These are phyloP conservation scores for Perodicticus potto DNA, from an alignment of 2,797 vertebrate species.

Conservation along the genomic window DNA sequence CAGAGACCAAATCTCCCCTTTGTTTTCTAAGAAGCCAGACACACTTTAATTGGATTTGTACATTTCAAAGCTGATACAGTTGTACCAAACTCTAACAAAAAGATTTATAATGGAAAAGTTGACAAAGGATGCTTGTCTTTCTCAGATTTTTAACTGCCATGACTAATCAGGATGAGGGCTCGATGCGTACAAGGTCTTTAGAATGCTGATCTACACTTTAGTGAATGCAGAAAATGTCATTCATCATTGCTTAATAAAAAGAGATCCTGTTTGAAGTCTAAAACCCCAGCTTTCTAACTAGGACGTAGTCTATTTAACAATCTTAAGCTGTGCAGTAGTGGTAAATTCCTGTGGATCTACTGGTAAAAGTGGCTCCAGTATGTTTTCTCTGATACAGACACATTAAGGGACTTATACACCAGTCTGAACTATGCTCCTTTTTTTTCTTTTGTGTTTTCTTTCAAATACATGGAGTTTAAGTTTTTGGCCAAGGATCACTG, in stretches of 20 bases:
- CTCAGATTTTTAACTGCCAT: conserved; percentile 58
- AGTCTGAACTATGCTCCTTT: background rate
- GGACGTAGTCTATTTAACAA: conserved; percentile 71
- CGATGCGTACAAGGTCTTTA: conserved; percentile 68
- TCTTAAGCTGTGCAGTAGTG: conserved; percentile 66
- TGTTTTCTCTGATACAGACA: conserved; percentile 50
- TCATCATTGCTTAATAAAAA: conserved; percentile 81
- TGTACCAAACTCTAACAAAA: conserved; percentile 69
- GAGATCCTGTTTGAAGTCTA: conserved; percentile 81
- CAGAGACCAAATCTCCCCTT: conserved; percentile 37
- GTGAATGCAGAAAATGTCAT: conserved; percentile 81
- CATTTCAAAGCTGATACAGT: conserved; percentile 77
- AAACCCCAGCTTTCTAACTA: conserved; percentile 73
- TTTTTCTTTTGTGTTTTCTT: conserved; percentile 23
- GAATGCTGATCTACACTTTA: conserved; percentile 78
- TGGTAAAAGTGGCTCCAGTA: conserved; percentile 18
- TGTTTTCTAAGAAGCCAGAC: conserved; percentile 68
- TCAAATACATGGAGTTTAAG: conserved; percentile 19
- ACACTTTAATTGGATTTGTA: conserved; percentile 73
- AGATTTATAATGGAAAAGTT: conserved; percentile 62
- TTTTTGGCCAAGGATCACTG: conserved; percentile 31
- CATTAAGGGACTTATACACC: background rate
- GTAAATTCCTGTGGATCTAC: conserved; percentile 66
- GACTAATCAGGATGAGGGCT: conserved; percentile 77
- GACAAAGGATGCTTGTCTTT: conserved; percentile 79